These are phyloP conservation scores for Macaria notata DNA, from an alignment of 2,888 invertebrate genomes.

Conservation along the genomic window DNA sequence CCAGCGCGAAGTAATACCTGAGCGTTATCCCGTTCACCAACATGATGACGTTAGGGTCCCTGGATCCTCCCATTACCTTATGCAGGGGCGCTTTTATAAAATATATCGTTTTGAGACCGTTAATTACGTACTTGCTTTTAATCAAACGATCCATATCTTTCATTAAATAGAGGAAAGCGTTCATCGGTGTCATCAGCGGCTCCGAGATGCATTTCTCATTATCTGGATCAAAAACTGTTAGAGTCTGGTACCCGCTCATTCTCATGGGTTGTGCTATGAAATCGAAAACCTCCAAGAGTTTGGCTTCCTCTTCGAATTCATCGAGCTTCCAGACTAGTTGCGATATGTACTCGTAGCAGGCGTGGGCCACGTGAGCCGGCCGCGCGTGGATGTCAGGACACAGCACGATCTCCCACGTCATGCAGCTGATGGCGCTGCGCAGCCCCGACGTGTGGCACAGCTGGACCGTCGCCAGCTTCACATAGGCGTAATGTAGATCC, in stretches of 20 bases:
- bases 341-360: conserved; percentile 38
- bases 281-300: conserved; percentile 37
- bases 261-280: conserved; percentile 39
- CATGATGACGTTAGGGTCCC: conserved; percentile 14
- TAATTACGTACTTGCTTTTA: conserved; percentile 36
- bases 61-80: conserved; percentile 14
- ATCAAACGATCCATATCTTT: conserved; percentile 32
- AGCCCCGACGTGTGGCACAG: conserved; percentile 44
- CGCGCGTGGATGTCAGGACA: conserved; percentile 26
- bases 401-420: conserved; percentile 38
- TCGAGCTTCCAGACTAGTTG: conserved; percentile 43
- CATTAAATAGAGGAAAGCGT: conserved; percentile 34
- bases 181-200: conserved; percentile 33
- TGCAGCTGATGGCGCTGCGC: conserved; percentile 31
- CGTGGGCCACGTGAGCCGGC: conserved; percentile 30
- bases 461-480: conserved; percentile 35
- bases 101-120: conserved; percentile 27
- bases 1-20: conserved; percentile 7
- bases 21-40: conserved; percentile 13
- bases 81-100: conserved; percentile 9
- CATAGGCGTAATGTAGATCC: conserved; percentile 34
- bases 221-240: conserved; percentile 33
- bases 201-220: conserved; percentile 33
- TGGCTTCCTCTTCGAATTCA: conserved; percentile 40
- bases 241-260: conserved; percentile 31